Evolutionary conservation across 2,888 invertebrate genomes (phyloP).

Genomic region (Pycnomerus fuliginosus): DNA sequence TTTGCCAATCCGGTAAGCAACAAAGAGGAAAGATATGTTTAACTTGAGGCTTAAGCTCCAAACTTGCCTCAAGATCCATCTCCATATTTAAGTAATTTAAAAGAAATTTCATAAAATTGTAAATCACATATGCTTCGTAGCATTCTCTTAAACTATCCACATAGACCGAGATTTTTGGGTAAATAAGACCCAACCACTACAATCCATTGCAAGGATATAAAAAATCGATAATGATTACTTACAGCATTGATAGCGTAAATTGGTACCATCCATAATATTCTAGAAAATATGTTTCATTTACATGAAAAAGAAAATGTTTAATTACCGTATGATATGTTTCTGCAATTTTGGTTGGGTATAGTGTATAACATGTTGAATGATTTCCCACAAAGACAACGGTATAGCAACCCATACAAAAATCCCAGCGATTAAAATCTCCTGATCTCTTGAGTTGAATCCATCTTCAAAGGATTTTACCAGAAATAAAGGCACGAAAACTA

Average conservation of each 20-base stretch:
- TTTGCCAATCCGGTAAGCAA: constrained; percentile 88
- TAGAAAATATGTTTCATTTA: constrained; percentile 49
- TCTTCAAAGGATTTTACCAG: constrained; percentile 77
- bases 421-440: constrained; percentile 82
- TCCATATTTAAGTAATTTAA: constrained; percentile 86
- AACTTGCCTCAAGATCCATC: constrained; percentile 78
- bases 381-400: constrained; percentile 93
- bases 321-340: constrained; percentile 87
- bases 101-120: constrained; percentile 95
- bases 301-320: background rate
- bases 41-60: constrained; percentile 81
- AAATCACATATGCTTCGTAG: constrained; percentile 97
- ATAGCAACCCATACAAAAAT: constrained; percentile 89
- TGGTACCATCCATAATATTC: constrained; percentile 97
- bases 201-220: constrained; percentile 21
- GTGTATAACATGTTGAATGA: constrained; percentile 89
- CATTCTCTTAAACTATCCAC: constrained; percentile 92
- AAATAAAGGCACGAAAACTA: constrained; percentile 82
- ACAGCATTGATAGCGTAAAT: constrained; percentile 94
- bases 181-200: constrained; percentile 85
- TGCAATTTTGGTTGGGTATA: constrained; percentile 90
- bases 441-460: constrained; percentile 76
- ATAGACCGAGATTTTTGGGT: constrained; percentile 86
- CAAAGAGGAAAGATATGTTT: constrained; percentile 90
- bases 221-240: constrained; percentile 51